Evolutionary conservation across 2,888 invertebrate species (phyloP).

Genomic region (Hirtodrosophila cameraria): DNA sequence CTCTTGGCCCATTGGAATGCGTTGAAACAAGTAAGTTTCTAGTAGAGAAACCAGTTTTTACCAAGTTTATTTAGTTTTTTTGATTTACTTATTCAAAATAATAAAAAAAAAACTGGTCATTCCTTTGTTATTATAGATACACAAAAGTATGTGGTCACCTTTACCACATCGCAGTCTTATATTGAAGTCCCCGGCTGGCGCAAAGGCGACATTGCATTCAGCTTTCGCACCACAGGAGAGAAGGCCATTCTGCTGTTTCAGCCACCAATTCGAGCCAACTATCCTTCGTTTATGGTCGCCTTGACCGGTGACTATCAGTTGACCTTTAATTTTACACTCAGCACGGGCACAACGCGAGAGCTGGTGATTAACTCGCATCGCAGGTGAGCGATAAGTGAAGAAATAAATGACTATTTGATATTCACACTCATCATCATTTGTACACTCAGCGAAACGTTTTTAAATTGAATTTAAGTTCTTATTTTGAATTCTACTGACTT

Average conservation of each 20-base stretch:
- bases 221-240: conserved; percentile 95
- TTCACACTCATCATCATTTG: neutral
- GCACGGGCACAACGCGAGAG: conserved; percentile 92
- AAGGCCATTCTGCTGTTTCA: conserved; percentile 95
- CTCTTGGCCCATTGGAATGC: conserved; percentile 95
- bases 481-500: no score
- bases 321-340: conserved; percentile 95
- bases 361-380: conserved; percentile 92
- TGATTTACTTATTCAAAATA: no score
- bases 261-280: conserved; percentile 93
- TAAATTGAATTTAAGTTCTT: no score
- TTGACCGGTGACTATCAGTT: conserved; percentile 94
- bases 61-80: no score
- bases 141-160: conserved; percentile 96
- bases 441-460: no score
- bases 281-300: conserved; percentile 96
- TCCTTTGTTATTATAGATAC: no score
- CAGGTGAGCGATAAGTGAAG: conserved; percentile 82
- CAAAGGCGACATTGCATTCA: conserved; percentile 95
- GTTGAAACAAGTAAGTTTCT: conserved; percentile 94
- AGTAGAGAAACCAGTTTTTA: no score
- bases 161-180: conserved; percentile 95
- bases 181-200: conserved; percentile 97
- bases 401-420: neutral
- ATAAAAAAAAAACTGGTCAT: no score